phyloP scores from a whole-genome alignment of 2,113 vertebrate genomes.

The Xiphorhynchus elegans region DNA sequence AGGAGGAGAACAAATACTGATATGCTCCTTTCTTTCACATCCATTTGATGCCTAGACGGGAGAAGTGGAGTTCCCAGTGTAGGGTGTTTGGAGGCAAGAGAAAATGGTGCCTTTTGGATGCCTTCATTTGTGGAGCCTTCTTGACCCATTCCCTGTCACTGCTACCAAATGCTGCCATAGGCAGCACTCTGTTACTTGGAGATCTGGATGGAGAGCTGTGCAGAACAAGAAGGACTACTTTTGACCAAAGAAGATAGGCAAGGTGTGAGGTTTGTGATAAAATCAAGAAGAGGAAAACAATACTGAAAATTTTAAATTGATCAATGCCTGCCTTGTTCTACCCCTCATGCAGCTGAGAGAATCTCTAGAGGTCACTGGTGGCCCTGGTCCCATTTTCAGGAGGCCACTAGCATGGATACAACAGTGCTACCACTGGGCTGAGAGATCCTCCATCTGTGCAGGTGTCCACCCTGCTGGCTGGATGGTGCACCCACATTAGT shows the following conservation, averaged over 20 bases:
- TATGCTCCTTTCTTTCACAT: not conserved
- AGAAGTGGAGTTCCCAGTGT: not conserved
- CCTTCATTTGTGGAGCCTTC: not conserved
- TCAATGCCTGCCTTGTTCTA: not conserved
- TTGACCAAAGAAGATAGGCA: not conserved
- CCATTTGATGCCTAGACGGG: not conserved
- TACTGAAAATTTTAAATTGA: not conserved
- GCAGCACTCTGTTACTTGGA: not conserved
- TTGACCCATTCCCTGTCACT: too few relatives aligned
- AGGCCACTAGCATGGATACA: not conserved
- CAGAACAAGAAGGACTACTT: not conserved
- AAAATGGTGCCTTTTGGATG: not conserved
- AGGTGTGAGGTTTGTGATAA: not conserved
- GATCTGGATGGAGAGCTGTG: not conserved
- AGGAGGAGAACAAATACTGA: not conserved
- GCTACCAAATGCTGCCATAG: not conserved
- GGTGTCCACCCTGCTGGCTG: not conserved
- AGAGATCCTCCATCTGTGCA: rapidly evolving
- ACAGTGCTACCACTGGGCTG: not conserved
- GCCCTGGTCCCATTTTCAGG: not conserved
- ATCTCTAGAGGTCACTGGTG: not conserved
- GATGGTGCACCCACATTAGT: too few relatives aligned
- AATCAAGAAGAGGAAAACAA: not conserved
- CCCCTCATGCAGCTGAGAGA: not conserved
- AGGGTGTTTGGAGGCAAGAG: not conserved